phyloP scores from a whole-genome alignment of 2,113 vertebrate species.

The Melanerpes aurifrons region DNA sequence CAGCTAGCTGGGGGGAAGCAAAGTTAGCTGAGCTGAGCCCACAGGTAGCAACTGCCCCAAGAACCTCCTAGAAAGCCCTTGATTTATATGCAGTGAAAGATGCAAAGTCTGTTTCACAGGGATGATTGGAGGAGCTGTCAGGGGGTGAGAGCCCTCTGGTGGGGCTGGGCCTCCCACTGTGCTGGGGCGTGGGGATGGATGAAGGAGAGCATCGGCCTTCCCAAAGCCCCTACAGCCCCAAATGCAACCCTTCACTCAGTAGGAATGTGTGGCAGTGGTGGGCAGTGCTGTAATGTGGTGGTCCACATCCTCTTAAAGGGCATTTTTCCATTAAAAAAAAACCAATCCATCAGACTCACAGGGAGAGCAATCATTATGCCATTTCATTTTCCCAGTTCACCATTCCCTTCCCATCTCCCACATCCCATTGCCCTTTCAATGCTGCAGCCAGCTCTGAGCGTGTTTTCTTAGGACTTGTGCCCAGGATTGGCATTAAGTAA shows the following conservation, averaged over 20 bases:
- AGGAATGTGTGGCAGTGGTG: not conserved
- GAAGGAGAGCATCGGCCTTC: not conserved
- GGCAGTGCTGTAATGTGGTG: not conserved
- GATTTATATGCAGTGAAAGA: not conserved
- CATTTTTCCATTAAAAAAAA: not conserved
- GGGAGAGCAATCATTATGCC: accelerated
- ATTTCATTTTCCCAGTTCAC: not conserved
- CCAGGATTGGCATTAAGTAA: not conserved
- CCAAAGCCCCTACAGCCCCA: not conserved
- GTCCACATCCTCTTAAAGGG: not conserved
- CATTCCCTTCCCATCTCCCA: not conserved
- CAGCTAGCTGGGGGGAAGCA: not conserved
- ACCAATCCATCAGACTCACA: not conserved
- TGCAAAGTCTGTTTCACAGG: not conserved
- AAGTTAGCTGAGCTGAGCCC: not conserved
- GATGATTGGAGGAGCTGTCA: not conserved
- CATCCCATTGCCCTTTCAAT: not conserved
- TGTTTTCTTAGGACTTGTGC: not conserved
- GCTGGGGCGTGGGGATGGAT: not conserved
- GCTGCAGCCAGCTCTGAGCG: not conserved
- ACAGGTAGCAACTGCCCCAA: not conserved
- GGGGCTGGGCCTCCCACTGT: not conserved
- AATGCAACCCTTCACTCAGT: not conserved
- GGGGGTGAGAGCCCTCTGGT: not conserved
- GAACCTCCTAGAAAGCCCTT: conserved; percentile 12